phyloP scores from a whole-genome alignment of 2,113 vertebrate genomes.

The Cottus gobio region DNA sequence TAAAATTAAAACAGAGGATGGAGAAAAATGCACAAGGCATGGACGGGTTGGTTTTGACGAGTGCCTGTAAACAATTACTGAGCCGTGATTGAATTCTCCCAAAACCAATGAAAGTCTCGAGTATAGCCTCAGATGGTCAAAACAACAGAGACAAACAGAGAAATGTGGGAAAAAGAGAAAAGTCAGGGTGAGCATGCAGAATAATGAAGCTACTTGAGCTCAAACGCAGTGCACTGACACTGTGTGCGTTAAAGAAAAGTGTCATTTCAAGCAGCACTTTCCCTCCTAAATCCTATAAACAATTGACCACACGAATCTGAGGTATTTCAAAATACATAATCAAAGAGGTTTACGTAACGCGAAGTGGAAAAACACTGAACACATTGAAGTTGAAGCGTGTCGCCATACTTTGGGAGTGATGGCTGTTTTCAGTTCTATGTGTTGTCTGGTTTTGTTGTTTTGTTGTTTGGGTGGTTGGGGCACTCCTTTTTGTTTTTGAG shows the following conservation, averaged over 20 bases:
- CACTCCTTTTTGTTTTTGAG: not conserved
- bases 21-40: constrained; percentile 63
- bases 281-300: not conserved
- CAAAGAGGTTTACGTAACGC: not conserved
- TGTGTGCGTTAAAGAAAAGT: not conserved
- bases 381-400: not conserved
- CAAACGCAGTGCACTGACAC: not conserved
- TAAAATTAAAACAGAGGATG: constrained; percentile 75
- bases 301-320: not conserved
- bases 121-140: constrained; percentile 65
- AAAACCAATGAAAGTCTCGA: constrained; percentile 72
- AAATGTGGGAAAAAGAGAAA: constrained; percentile 36
- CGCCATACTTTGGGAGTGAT: not conserved
- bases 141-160: constrained; percentile 47
- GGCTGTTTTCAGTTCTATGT: not conserved
- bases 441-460: not conserved
- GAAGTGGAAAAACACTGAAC: no score
- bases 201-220: constrained; percentile 13
- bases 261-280: not conserved
- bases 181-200: constrained; percentile 19
- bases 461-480: no score
- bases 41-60: constrained; percentile 64
- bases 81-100: constrained; percentile 71
- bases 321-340: constrained; percentile 4
- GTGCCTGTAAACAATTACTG: constrained; percentile 78